phyloP scores from a whole-genome alignment of 1,140 invertebrate genomes.

The Tetraneura akinire region DNA sequence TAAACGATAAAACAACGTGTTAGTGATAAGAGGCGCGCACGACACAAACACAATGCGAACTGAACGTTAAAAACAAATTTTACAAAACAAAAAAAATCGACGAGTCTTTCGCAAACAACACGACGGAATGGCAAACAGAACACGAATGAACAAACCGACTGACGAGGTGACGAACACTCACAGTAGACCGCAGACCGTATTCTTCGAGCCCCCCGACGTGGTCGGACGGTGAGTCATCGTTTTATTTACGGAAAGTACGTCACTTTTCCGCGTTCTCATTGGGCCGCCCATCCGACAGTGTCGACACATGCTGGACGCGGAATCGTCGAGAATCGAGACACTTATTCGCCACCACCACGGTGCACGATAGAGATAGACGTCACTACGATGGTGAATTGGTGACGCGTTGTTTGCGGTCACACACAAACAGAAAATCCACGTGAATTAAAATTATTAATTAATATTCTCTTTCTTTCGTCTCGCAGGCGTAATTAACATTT shows the following conservation, averaged over 20 bases:
- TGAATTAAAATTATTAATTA: too few species aligned
- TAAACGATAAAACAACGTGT: too few species aligned
- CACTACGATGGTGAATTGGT: neutral
- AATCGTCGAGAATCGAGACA: neutral
- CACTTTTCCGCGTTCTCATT: conserved; percentile 57
- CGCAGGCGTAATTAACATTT: too few species aligned
- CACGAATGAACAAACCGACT: conserved; percentile 57
- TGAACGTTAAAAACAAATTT: conserved; percentile 15
- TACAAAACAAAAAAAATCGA: conserved; percentile 2
- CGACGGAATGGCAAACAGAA: conserved; percentile 59
- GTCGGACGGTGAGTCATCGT: conserved; percentile 62
- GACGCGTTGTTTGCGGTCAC: too few species aligned
- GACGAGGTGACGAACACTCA: conserved; percentile 55
- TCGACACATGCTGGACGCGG: conserved; percentile 31
- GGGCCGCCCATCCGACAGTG: conserved; percentile 58
- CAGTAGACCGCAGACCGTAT: conserved; percentile 45
- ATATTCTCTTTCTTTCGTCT: too few species aligned
- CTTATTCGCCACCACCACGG: neutral
- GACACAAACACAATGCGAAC: conserved; percentile 1
- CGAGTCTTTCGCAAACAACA: conserved; percentile 54
- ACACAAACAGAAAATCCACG: too few species aligned
- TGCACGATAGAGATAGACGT: neutral
- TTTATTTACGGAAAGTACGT: conserved; percentile 61
- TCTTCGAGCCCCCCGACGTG: neutral
- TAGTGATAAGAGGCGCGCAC: too few species aligned